Conservation (phyloP, 2,113 vertebrate genomes). For the Zapornia atra region DNA sequence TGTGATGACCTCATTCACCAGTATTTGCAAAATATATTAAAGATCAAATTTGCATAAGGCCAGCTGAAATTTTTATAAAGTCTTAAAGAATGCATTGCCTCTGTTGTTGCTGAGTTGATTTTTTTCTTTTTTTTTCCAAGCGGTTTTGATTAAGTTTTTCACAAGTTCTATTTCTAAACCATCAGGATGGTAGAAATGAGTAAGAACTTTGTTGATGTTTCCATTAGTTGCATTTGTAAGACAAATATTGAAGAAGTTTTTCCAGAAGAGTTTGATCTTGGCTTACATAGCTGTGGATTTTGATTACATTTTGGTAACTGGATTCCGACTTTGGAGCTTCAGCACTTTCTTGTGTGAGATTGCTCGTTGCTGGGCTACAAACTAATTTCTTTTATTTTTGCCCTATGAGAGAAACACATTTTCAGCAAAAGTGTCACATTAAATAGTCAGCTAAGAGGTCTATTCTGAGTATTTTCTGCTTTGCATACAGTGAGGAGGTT, state of each 20-base stretch:
- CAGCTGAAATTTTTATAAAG: not conserved
- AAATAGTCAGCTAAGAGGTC: not conserved
- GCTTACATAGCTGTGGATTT: not conserved
- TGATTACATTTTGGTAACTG: not conserved
- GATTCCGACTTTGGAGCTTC: not conserved
- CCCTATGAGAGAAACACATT: not conserved
- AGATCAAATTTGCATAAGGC: not conserved
- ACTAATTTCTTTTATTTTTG: not conserved
- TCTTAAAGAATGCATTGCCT: not conserved
- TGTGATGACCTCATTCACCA: not conserved
- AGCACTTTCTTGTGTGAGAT: not conserved
- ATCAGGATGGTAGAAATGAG: not conserved
- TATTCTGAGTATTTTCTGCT: not conserved
- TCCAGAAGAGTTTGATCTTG: slow-evolving; percentile 19
- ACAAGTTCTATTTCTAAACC: not conserved
- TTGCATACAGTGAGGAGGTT: not conserved
- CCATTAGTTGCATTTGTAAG: slow-evolving; percentile 28
- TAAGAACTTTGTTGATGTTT: slow-evolving; percentile 1
- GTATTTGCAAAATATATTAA: not conserved
- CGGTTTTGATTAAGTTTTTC: not conserved
- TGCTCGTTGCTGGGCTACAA: not conserved
- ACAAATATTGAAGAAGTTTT: slow-evolving; percentile 22
- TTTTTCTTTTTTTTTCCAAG: not conserved
- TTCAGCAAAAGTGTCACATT: not conserved
- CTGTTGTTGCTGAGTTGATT: not conserved